phyloP scores from a whole-genome alignment of 2,113 vertebrate genomes.

The Burhinus oedicnemus region DNA sequence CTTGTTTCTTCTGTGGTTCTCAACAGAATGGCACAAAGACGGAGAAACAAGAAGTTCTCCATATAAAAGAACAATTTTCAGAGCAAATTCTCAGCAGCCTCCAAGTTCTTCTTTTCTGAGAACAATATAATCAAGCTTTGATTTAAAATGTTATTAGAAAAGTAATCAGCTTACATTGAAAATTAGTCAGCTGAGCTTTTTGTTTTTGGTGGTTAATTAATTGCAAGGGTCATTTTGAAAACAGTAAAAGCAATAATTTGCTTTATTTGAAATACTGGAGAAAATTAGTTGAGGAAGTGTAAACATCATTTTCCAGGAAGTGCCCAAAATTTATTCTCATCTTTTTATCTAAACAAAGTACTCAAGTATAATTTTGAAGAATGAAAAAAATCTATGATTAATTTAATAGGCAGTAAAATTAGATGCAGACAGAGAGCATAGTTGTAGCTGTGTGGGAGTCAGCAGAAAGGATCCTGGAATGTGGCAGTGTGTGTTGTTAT shows the following conservation, averaged over 20 bases:
- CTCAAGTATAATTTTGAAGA: neutral
- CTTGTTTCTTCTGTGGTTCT: neutral
- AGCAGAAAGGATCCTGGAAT: neutral
- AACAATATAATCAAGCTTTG: neutral
- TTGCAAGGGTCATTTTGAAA: neutral
- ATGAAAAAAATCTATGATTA: neutral
- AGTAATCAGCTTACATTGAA: neutral
- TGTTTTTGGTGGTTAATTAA: neutral
- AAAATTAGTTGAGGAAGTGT: neutral
- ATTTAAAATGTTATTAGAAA: neutral
- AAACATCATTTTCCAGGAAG: neutral
- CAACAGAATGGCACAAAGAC: neutral
- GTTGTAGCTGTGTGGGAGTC: neutral
- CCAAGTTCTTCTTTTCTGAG: neutral
- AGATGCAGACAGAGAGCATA: neutral
- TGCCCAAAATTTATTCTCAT: neutral
- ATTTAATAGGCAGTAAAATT: conserved; percentile 25
- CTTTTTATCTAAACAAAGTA: neutral
- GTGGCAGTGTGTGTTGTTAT: neutral
- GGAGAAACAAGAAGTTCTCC: neutral
- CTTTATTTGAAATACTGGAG: neutral
- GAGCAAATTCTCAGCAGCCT: neutral
- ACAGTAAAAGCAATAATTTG: neutral
- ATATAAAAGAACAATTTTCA: neutral
- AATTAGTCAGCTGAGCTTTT: neutral